phyloP scores from a whole-genome alignment of 2,888 invertebrate genomes.

The Cacoxenus indagator region DNA sequence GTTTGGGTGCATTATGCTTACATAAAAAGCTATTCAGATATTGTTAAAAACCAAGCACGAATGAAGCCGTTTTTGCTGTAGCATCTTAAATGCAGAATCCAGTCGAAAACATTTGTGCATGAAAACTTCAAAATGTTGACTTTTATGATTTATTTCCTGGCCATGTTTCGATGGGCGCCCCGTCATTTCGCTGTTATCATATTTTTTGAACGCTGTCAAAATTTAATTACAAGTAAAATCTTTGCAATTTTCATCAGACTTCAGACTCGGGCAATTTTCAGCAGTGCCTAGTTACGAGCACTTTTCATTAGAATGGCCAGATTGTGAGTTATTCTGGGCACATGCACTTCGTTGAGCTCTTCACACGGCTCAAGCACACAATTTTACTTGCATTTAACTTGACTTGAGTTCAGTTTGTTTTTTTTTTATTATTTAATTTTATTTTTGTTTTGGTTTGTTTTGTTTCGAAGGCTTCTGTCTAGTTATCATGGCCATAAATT shows the following conservation, averaged over 20 bases:
- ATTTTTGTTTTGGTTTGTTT: not conserved
- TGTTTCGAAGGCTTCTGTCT: slow-evolving; percentile 32
- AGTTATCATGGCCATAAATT: slow-evolving; percentile 54
- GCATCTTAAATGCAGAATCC: no score
- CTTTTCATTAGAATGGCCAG: slow-evolving; percentile 13
- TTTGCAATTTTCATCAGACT: slow-evolving; percentile 43
- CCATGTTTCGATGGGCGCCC: not conserved
- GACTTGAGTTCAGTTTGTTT: not conserved
- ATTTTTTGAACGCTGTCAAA: slow-evolving; percentile 36
- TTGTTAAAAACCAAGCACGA: no score
- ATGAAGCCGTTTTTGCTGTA: no score
- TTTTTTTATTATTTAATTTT: not conserved
- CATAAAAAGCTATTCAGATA: no score
- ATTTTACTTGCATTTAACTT: not conserved
- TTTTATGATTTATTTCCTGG: slow-evolving; percentile 11
- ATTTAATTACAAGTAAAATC: slow-evolving; percentile 54
- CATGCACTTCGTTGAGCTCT: no score
- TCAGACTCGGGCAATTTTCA: slow-evolving; percentile 43
- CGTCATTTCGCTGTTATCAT: no score
- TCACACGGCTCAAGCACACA: not conserved
- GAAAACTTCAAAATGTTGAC: not conserved
- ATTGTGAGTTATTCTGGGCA: not conserved
- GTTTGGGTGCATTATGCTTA: no score
- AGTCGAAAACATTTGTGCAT: no score
- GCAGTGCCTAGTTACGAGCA: not conserved